Base-by-base conservation (phyloP, 2,888 invertebrate genomes). In the Patella ulyssiponensis region DNA sequence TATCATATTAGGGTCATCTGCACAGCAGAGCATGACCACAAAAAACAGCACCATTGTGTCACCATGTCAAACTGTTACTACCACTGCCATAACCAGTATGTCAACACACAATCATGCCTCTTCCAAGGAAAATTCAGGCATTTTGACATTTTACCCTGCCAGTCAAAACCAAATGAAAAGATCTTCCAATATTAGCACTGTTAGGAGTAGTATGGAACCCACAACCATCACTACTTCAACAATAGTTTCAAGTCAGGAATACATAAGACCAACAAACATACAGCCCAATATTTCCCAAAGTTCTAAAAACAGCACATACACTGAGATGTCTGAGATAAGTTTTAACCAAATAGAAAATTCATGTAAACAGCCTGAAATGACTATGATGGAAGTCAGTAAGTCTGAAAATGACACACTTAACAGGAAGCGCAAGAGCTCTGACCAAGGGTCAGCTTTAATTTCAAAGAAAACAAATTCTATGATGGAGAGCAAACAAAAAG, bases 1-100 rank as follows among this genome's bases (percentile, higher is more conserved):
- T 51, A 77, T 79, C 27, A 79, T 81, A n/a, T 51, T 79, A 20
- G 73, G 74, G n/a, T 58, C 78, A 52, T 52, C 51, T n/a, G 17
- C 64, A 73, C n/a, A 56, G 76, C 27, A 75, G 71, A 51, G 44
- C 23, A 52, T 64, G 20, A 20, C 20, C 23, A 23, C 23, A 12
- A 64, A 64, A 64, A 64, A 14, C 23, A 23, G 64, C 20, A 64
- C 20, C 14, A 64, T 64, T 23, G 64, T 64, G 11, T 64, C 64
- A 11, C 64, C 20, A 14, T 64, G 20, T 64, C 64, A 64, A 12
- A 64, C 23, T 12, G 64, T 64, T 12, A 64, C 64, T 23, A 64
- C 20, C 23, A 64, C 64, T 64, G 64, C 64, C 23, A 23, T 64
- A 64, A 23, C 64, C 3, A 64, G 64, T 64, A 20, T 64, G 12